Percentiles rank a stretch among this genome's conserved stretches.
Conservation (phyloP, 2,113 vertebrate species). For the Blennius ocellaris region DNA sequence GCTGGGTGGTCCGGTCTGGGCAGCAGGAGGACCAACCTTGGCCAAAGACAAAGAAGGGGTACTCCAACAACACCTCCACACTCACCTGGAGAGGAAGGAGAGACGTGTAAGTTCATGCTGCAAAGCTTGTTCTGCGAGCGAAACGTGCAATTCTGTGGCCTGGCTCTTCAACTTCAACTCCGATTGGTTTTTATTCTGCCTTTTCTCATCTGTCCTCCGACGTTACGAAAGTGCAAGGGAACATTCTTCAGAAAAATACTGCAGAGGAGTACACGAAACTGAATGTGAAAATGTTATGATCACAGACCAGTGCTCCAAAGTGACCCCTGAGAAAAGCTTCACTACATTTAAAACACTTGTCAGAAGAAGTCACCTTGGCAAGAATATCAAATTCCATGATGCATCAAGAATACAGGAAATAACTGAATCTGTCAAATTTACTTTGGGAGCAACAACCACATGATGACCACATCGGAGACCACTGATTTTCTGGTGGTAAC, state of each 20-base stretch:
- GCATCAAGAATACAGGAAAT: not conserved
- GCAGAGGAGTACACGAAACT: not conserved
- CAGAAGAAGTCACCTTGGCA: not conserved
- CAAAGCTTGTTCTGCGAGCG: too few species aligned
- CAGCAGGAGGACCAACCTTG: slow-evolving; percentile 99
- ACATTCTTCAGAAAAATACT: not conserved
- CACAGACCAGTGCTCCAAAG: not conserved
- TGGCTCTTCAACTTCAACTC: not conserved
- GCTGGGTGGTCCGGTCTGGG: slow-evolving; percentile 94
- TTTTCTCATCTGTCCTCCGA: too few species aligned
- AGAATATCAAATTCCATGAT: not conserved
- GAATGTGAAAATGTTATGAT: not conserved
- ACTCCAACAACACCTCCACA: slow-evolving; percentile 97
- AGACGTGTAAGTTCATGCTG: too few species aligned
- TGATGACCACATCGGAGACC: not conserved
- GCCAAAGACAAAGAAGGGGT: slow-evolving; percentile 99
- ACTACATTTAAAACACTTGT: not conserved
- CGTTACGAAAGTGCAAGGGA: not conserved
- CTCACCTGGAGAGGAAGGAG: slow-evolving; percentile 86
- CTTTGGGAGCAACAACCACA: too few species aligned
- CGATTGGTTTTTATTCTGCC: not conserved
- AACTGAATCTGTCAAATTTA: not conserved
- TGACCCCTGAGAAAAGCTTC: not conserved
- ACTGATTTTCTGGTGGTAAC: not conserved
- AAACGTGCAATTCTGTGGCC: not conserved